Evolutionary conservation across 2,888 invertebrate genomes (phyloP).

Genomic region (Drosophila mimetica): DNA sequence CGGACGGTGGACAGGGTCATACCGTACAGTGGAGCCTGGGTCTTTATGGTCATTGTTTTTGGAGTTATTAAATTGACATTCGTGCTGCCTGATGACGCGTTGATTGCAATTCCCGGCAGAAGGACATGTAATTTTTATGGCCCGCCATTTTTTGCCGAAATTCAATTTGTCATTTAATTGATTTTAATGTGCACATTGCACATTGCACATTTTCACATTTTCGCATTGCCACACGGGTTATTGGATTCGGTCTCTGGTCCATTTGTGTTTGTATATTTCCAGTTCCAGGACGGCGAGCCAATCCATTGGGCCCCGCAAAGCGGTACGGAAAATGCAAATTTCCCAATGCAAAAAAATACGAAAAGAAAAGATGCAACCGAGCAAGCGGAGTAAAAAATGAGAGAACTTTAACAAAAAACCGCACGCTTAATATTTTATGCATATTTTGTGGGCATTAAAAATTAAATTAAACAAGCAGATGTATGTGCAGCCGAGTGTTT

Average conservation of each 20-base stretch:
- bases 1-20: conserved; percentile 28
- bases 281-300: conserved; percentile 38
- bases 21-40: conserved; percentile 35
- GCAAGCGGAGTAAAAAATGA: conserved; percentile 15
- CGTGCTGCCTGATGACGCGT: conserved; percentile 64
- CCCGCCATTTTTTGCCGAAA: conserved; percentile 72
- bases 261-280: conserved; percentile 52
- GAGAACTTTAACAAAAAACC: conserved; percentile 47
- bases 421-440: conserved; percentile 76
- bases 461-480: conserved; percentile 79
- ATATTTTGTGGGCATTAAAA: conserved; percentile 79
- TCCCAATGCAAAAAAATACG: conserved; percentile 10
- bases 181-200: conserved; percentile 72
- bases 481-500: conserved; percentile 46
- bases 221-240: conserved; percentile 34
- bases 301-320: conserved; percentile 17
- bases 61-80: conserved; percentile 77
- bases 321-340: conserved; percentile 65
- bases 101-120: conserved; percentile 78
- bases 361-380: conserved; percentile 27
- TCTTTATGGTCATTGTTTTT: conserved; percentile 30
- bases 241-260: conserved; percentile 30
- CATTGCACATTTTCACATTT: conserved; percentile 26
- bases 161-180: conserved; percentile 80
- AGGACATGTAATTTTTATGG: conserved; percentile 77